These are phyloP conservation scores for Synanthedon andrenaeformis DNA, from an alignment of 2,888 invertebrate species.

Conservation along the genomic window DNA sequence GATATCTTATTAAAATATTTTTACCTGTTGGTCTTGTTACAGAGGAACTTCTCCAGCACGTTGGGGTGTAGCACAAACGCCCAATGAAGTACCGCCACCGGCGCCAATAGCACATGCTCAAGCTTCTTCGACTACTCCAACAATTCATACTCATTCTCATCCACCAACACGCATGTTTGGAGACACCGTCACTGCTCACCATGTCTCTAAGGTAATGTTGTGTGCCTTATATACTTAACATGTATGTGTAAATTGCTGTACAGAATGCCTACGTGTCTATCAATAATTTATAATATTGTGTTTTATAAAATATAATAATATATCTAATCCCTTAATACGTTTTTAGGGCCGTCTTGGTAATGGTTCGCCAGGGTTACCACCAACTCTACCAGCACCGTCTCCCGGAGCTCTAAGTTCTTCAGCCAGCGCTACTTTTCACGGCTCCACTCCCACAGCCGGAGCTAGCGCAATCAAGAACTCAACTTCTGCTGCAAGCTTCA, in stretches of 20 bases:
- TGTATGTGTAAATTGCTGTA: not conserved
- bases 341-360: constrained; percentile 52
- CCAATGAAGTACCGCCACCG: constrained; percentile 53
- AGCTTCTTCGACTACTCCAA: constrained; percentile 34
- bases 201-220: constrained; percentile 44
- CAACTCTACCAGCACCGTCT: constrained; percentile 78
- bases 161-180: constrained; percentile 80
- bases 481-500: constrained; percentile 71
- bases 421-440: constrained; percentile 73
- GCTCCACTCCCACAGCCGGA: constrained; percentile 43
- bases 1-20: too few species aligned
- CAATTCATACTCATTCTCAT: constrained; percentile 53
- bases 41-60: constrained; percentile 53
- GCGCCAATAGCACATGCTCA: constrained; percentile 59
- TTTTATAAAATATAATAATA: too few species aligned
- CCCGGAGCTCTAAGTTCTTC: constrained; percentile 74
- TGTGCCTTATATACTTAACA: not conserved
- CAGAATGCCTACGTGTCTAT: not conserved
- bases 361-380: constrained; percentile 76
- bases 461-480: constrained; percentile 66
- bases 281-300: too few species aligned
- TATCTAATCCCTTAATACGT: too few species aligned
- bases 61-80: constrained; percentile 56
- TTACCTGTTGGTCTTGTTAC: not conserved
- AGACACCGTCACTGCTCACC: constrained; percentile 72